Evolutionary conservation across 2,797 vertebrate species (phyloP).

Genomic region (Euthynnus affinis): DNA sequence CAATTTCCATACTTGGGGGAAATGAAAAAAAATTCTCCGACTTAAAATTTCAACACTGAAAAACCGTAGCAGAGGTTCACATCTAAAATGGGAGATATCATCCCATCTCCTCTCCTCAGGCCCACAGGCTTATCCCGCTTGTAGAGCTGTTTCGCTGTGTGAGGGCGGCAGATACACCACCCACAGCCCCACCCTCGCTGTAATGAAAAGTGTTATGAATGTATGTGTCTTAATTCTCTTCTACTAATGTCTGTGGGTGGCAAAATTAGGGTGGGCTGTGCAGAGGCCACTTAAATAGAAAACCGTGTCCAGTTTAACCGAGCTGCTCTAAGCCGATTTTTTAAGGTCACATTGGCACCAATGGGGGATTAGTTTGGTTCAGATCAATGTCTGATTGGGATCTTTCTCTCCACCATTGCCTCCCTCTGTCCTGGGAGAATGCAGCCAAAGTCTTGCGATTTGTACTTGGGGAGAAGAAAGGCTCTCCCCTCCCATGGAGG

Average conservation of each 20-base stretch:
- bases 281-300: slow-evolving; percentile 78
- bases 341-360: slow-evolving; percentile 90
- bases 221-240: slow-evolving; percentile 87
- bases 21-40: neutral
- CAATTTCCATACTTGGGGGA: slow-evolving; percentile 26
- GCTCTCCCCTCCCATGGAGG: slow-evolving; percentile 80
- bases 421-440: slow-evolving; percentile 84
- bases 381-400: slow-evolving; percentile 89
- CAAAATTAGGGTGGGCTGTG: slow-evolving; percentile 82
- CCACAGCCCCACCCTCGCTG: slow-evolving; percentile 73
- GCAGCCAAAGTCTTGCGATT: slow-evolving; percentile 85
- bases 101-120: slow-evolving; percentile 64
- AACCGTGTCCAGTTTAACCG: slow-evolving; percentile 88
- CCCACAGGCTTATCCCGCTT: slow-evolving; percentile 61
- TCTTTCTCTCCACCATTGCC: slow-evolving; percentile 85
- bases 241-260: slow-evolving; percentile 87
- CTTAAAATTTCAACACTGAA: slow-evolving; percentile 19
- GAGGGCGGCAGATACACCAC: slow-evolving; percentile 66
- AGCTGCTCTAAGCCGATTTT: slow-evolving; percentile 89
- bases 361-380: slow-evolving; percentile 90
- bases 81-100: slow-evolving; percentile 48
- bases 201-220: slow-evolving; percentile 89
- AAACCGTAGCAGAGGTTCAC: slow-evolving; percentile 36
- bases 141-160: slow-evolving; percentile 64
- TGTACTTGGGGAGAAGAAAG: slow-evolving; percentile 88